Evolutionary conservation across 1,140 invertebrate genomes (phyloP).

Genomic region (Habropoda laboriosa): DNA sequence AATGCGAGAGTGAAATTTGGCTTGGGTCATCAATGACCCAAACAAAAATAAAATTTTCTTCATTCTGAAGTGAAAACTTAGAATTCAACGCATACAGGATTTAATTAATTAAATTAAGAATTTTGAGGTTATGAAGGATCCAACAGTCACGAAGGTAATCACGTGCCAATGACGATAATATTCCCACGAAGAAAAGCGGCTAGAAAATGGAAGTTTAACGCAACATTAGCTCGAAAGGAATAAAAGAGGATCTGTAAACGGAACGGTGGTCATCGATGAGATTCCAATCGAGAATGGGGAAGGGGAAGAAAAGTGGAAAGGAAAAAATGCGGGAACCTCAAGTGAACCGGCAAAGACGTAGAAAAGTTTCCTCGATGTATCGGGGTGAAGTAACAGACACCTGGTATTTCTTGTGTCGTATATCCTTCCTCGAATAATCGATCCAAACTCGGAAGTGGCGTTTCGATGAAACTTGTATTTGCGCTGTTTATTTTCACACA

Average conservation of each 20-base stretch:
- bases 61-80: no score
- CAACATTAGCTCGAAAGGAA: constrained; percentile 11
- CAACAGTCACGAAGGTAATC: no score
- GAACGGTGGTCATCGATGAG: constrained; percentile 36
- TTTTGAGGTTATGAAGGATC: no score
- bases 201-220: constrained; percentile 38
- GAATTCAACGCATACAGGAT: no score
- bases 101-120: no score
- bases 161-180: background rate
- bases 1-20: no score
- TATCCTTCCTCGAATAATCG: constrained; percentile 22
- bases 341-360: constrained; percentile 10
- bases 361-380: constrained; percentile 21
- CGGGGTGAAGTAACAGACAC: background rate
- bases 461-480: background rate
- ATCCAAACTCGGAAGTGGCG: constrained; percentile 7
- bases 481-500: background rate
- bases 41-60: no score
- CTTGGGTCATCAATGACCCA: no score
- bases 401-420: background rate
- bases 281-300: constrained; percentile 5
- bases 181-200: constrained; percentile 17
- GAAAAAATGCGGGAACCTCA: constrained; percentile 24
- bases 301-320: constrained; percentile 4
- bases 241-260: constrained; percentile 14